phyloP scores from a whole-genome alignment of 2,888 invertebrate species.

The Brachypterus glaber region DNA sequence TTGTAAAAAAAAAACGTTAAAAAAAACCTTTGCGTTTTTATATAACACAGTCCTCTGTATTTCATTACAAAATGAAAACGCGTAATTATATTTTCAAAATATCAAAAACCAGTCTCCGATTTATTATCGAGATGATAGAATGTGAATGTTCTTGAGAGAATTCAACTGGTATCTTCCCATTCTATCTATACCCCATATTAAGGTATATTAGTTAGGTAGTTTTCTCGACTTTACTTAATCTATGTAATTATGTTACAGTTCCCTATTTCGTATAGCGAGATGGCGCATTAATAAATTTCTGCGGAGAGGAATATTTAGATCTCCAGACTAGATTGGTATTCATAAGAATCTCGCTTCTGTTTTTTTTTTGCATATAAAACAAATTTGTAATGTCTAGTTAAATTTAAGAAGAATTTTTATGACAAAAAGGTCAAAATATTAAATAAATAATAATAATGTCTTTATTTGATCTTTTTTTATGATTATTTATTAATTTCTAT shows the following conservation, averaged over 20 bases:
- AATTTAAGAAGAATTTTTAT: no score
- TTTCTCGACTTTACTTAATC: conserved; percentile 39
- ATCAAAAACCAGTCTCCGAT: conserved; percentile 43
- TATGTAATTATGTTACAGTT: conserved; percentile 37
- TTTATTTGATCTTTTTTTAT: no score
- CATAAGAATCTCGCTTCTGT: conserved; percentile 19
- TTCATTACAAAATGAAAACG: conserved; percentile 39
- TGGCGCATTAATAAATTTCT: conserved; percentile 35
- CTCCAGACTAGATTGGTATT: conserved; percentile 17
- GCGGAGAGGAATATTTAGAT: conserved; percentile 19
- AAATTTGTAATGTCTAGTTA: conserved; percentile 16
- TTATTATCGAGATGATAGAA: conserved; percentile 45
- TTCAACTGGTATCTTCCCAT: conserved; percentile 21
- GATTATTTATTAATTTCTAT: no score
- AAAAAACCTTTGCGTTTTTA: no score
- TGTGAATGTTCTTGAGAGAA: conserved; percentile 22
- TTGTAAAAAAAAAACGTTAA: no score
- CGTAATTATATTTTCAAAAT: conserved; percentile 41
- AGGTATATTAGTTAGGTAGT: conserved; percentile 41
- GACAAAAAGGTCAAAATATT: no score
- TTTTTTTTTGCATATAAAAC: conserved; percentile 19
- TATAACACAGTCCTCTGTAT: conserved; percentile 25
- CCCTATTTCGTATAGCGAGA: conserved; percentile 29
- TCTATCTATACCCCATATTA: conserved; percentile 34
- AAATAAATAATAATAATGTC: no score